Evolutionary conservation across 1,140 invertebrate genomes (phyloP), one percentile per base, ranked within the genome.

Genomic region (Trinorchestia longiramus): DNA sequence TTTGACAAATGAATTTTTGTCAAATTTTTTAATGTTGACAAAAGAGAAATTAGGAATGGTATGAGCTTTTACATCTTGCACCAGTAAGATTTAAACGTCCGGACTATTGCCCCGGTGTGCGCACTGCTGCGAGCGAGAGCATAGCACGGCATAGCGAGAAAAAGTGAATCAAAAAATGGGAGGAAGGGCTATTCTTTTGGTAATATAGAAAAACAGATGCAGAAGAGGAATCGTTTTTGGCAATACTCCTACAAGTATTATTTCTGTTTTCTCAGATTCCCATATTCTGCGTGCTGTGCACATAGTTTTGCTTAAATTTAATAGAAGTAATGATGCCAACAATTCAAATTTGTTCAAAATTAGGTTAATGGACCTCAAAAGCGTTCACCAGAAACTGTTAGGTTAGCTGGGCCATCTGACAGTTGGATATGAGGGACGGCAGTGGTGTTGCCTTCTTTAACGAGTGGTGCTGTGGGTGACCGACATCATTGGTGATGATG

Each of bases 401-500:
- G 1, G 1, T 15, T 36, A 36, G 62, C 1, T 77, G 11, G 62
- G 36, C 1, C 15, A 28, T 36, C 62, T 77, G 62, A 36, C 62
- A 77, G 62, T 36, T 28, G 8, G 62, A 77, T 36, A 28, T 77
- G 62, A 77, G 28, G 62, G 28, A 77, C n/a, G n/a, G n/a, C n/a
- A n/a, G n/a, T 77, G 62, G 15, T 77, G 62, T 77, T 15, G 11
- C 62, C 36, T 23, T 77, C 62, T 77, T 3, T 77, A 23, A 36
- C 62, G 28, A 36, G 62, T 36, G 28, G 28, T 77, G 62, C 88
- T 3, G 88, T 41, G 41, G 28, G 88, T 42, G 88, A 42, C 88
- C 41, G 41, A 90, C 88, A 43, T 41, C 43, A 90, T 90, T 90
- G 88, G 41, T 90, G 43, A 90, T 90, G 88, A 90, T 43, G 88